A percentile compares a stretch with the other conserved stretches of the same genome.
These are phyloP conservation scores for Rhynchomys soricoides DNA, from an alignment of 2,113 vertebrate species.

Conservation along the genomic window DNA sequence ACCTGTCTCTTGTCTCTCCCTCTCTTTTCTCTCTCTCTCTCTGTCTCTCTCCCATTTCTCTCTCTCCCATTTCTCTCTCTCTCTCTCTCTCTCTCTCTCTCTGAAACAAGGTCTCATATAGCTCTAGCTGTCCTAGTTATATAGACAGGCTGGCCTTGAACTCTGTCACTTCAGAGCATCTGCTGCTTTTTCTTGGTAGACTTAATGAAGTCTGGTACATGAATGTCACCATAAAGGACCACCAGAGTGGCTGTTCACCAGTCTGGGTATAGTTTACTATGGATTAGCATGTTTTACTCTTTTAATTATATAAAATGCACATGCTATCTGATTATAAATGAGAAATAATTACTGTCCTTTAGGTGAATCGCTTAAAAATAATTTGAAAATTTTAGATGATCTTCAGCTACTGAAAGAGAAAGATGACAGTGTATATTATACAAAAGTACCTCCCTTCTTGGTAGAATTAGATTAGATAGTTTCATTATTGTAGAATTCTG, in stretches of 20 bases:
- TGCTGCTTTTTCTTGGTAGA: background rate
- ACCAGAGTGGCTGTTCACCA: constrained; percentile 7
- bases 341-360: constrained; percentile 40
- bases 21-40: background rate
- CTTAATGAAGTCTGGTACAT: background rate
- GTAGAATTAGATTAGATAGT: background rate
- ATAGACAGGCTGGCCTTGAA: background rate
- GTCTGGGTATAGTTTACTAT: background rate
- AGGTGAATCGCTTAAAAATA: background rate
- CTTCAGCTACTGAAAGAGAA: constrained; percentile 24
- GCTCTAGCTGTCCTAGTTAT: background rate
- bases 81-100: background rate
- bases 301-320: constrained; percentile 22
- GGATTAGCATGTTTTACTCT: background rate
- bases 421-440: constrained; percentile 31
- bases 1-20: no score
- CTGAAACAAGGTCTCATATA: background rate
- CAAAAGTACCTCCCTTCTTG: background rate
- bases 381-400: constrained; percentile 42
- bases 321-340: background rate
- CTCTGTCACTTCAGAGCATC: background rate
- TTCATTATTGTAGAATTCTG: background rate
- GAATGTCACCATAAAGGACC: background rate
- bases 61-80: background rate
- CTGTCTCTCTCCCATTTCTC: background rate